These are phyloP conservation scores for Amorpha juglandis DNA, from an alignment of 2,888 invertebrate species.

Conservation along the genomic window DNA sequence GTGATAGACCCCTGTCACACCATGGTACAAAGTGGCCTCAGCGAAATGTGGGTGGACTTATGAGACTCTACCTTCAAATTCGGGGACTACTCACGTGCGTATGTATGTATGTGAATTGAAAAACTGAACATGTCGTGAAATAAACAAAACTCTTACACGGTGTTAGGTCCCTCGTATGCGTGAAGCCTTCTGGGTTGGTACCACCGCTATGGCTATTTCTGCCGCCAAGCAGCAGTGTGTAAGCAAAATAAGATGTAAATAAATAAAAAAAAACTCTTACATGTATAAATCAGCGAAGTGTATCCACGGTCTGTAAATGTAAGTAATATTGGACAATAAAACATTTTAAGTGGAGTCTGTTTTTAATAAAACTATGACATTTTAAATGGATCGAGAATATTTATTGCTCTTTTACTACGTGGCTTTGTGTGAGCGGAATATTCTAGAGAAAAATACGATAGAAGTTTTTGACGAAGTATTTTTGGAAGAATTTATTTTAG, in stretches of 20 bases:
- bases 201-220: too few relatives aligned
- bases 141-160: neutral
- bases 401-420: constrained; percentile 8
- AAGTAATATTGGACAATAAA: constrained; percentile 14
- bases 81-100: too few relatives aligned
- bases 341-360: constrained; percentile 13
- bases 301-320: neutral
- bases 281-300: neutral
- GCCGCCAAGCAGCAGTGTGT: too few relatives aligned
- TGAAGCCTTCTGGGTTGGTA: too few relatives aligned
- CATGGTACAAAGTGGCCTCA: too few relatives aligned
- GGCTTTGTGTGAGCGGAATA: constrained; percentile 7
- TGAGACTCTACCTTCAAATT: too few relatives aligned
- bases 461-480: neutral
- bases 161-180: too few relatives aligned
- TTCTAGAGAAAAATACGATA: neutral
- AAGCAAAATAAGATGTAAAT: too few relatives aligned
- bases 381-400: constrained; percentile 13
- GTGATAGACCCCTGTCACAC: too few relatives aligned
- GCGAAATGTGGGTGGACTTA: too few relatives aligned
- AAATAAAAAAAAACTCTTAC: neutral
- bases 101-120: too few relatives aligned
- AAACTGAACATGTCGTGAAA: neutral
- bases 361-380: constrained; percentile 17
- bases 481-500: neutral